phyloP scores from a whole-genome alignment of 2,113 vertebrate genomes.

The Poecilia latipinna region DNA sequence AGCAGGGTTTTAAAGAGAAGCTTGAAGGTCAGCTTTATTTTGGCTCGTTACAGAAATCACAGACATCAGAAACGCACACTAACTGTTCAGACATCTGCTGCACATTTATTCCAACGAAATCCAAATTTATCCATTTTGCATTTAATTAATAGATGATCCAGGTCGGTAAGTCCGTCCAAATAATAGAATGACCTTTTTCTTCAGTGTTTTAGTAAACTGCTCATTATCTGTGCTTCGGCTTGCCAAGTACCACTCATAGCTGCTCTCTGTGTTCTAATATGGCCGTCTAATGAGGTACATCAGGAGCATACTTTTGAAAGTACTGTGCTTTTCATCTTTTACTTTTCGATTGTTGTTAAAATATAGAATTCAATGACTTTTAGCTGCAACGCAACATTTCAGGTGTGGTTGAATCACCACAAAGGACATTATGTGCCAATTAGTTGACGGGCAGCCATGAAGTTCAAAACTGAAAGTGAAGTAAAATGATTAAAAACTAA shows the following conservation, averaged over 20 bases:
- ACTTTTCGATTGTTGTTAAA: slow-evolving; percentile 6
- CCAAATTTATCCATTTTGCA: not conserved
- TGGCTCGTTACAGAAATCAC: not conserved
- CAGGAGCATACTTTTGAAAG: not conserved
- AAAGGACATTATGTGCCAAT: not conserved
- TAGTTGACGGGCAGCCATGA: not conserved
- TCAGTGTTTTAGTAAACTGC: not conserved
- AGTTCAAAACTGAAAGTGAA: not conserved
- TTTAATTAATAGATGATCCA: slow-evolving; percentile 1
- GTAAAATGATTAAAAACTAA: not conserved
- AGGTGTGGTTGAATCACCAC: not conserved
- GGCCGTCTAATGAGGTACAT: slow-evolving; percentile 11
- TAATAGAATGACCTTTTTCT: not conserved
- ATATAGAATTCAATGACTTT: not conserved
- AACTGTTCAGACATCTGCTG: not conserved
- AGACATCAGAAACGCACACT: not conserved
- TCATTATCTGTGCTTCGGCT: slow-evolving; percentile 10
- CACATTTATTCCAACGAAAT: not conserved
- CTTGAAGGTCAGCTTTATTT: not conserved
- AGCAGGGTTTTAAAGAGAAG: too few relatives aligned
- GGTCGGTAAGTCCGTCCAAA: not conserved
- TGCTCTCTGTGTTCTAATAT: slow-evolving; percentile 5
- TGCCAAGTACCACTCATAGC: not conserved
- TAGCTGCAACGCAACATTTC: not conserved
- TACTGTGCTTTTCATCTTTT: not conserved